Evolutionary conservation across 2,888 invertebrate species (phyloP).

Genomic region (Incurvaria masculella): DNA sequence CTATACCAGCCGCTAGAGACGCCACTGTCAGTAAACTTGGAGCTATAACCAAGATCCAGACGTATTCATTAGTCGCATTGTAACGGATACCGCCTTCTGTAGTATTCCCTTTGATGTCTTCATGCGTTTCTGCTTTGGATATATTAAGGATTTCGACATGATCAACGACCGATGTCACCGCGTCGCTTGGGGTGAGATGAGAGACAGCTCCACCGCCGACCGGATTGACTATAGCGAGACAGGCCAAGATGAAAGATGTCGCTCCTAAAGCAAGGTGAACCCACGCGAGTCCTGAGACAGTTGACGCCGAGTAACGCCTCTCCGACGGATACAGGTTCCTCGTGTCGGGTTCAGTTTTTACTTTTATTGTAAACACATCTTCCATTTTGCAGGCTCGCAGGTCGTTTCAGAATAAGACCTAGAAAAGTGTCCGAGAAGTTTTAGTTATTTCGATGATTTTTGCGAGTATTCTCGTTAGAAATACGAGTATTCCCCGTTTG

Average conservation of each 20-base stretch:
- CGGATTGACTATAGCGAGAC: slow-evolving; percentile 45
- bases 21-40: slow-evolving; percentile 51
- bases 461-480: too few relatives aligned
- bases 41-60: slow-evolving; percentile 41
- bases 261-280: slow-evolving; percentile 60
- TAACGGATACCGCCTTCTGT: slow-evolving; percentile 15
- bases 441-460: too few relatives aligned
- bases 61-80: slow-evolving; percentile 17
- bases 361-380: slow-evolving; percentile 65
- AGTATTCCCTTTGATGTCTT: slow-evolving; percentile 5
- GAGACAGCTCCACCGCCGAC: slow-evolving; percentile 16
- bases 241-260: slow-evolving; percentile 55
- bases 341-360: slow-evolving; percentile 59
- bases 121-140: slow-evolving; percentile 6
- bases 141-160: background rate
- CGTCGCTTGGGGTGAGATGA: slow-evolving; percentile 13
- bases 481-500: too few relatives aligned
- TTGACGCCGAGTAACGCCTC: slow-evolving; percentile 64
- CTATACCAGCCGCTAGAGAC: slow-evolving; percentile 46
- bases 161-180: slow-evolving; percentile 5
- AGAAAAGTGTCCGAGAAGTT: too few relatives aligned
- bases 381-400: slow-evolving; percentile 41
- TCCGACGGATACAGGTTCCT: slow-evolving; percentile 62
- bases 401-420: background rate
- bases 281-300: slow-evolving; percentile 62